phyloP scores from a whole-genome alignment of 2,888 invertebrate genomes.

The Nematopogon swammerdamellus region DNA sequence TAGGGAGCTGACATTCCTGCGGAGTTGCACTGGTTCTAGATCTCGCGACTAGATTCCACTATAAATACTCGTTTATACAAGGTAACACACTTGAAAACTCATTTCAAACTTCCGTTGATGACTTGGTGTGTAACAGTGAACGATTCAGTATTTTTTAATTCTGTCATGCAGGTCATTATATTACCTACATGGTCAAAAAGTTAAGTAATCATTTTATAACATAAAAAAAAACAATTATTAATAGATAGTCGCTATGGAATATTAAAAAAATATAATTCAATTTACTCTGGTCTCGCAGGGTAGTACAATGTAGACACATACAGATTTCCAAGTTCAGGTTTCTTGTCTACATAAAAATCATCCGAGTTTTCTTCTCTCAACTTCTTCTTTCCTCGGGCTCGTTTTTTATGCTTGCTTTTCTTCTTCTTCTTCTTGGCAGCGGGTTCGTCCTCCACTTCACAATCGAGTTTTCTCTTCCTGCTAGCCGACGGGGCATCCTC shows the following conservation, averaged over 20 bases:
- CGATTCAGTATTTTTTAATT: background rate
- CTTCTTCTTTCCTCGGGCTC: slow-evolving; percentile 16
- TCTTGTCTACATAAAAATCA: slow-evolving; percentile 59
- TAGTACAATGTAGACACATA: slow-evolving; percentile 60
- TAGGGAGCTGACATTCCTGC: no score
- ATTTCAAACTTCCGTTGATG: no score
- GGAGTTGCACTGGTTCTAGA: no score
- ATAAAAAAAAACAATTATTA: background rate
- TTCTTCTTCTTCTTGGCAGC: slow-evolving; percentile 10
- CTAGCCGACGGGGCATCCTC: background rate
- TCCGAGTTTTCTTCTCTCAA: slow-evolving; percentile 13
- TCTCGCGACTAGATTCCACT: no score
- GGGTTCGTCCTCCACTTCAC: slow-evolving; percentile 5
- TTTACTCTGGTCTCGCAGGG: slow-evolving; percentile 61
- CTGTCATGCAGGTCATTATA: background rate
- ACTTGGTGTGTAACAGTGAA: no score
- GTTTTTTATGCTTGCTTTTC: slow-evolving; percentile 18
- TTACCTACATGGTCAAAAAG: background rate
- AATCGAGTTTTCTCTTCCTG: slow-evolving; percentile 3
- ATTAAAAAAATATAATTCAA: slow-evolving; percentile 2
- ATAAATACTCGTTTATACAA: no score
- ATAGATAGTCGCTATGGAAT: background rate
- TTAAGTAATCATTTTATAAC: background rate
- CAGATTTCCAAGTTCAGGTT: slow-evolving; percentile 53
- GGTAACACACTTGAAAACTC: no score